Base-by-base conservation (phyloP, 2,888 invertebrate genomes). In the Opisthograptis luteolata region DNA sequence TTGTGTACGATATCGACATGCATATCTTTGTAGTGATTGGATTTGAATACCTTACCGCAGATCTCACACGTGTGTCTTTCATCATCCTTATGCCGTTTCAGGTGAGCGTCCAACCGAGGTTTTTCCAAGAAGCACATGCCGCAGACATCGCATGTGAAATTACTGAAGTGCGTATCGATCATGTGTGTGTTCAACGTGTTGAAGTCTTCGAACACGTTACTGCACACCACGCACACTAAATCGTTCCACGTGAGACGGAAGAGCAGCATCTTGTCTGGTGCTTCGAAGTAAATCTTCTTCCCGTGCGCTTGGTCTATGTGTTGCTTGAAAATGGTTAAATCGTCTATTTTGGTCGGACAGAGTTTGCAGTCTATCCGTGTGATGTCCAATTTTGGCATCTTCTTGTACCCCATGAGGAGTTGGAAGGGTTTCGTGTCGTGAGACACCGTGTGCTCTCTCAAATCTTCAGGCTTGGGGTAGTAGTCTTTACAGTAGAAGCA, bases 1-100 rank as follows among this genome's bases (percentile, higher is more conserved):
- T 84, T 87, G 50, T 90, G 90, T 0, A 88, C 87, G 17, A 87
- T 86, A 44, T 88, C 88, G 0, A 88, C 86, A 28, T 90, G 90
- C 85, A 87, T 85, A 19, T 88, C 87, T 17, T 87, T 88, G 2
- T 88, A 88, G 32, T 87, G 87, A 22, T 87, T 87, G 0, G 86
- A 86, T 53, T 85, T 85, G 64, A 91, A 91, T 0, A 81, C 83
- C 57, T 90, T 90, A 0, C 89, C 90, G 54, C 92, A 92, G 0
- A 89, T 74, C 15, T 90, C 87, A 43, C 93, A 93, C 0, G 87
- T 87, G 54, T 91, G 86, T 0, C 81, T 76, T 17, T 92, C 92
- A 44, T 91, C 92, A 34, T 92, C 91, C 1, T 85, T 85, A 24
- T 90, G 90, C 3, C 85, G 50, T 22, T 85, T 87, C 17, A 86